phyloP scores from a whole-genome alignment of 2,113 vertebrate genomes.

The Megaceryle torquata region DNA sequence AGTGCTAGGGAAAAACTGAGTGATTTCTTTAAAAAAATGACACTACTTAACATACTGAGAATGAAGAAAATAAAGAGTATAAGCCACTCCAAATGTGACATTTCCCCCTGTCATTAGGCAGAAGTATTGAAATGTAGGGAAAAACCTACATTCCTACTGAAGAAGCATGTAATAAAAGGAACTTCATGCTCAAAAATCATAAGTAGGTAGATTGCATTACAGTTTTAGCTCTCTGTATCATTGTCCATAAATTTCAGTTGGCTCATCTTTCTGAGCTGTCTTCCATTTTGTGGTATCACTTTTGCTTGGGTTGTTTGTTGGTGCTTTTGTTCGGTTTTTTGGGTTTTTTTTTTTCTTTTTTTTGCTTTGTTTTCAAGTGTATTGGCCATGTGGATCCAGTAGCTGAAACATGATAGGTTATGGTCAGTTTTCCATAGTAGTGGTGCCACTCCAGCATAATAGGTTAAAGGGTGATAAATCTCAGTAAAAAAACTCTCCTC shows the following conservation, averaged over 20 bases:
- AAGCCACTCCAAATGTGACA: conserved; percentile 30
- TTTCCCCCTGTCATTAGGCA: background rate
- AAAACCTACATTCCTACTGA: background rate
- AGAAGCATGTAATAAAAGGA: background rate
- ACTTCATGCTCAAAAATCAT: background rate
- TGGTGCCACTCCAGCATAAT: conserved; percentile 8
- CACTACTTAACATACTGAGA: conserved; percentile 40
- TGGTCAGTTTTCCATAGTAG: conserved; percentile 22
- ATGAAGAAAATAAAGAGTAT: conserved; percentile 49
- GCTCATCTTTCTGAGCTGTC: background rate
- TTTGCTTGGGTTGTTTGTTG: background rate
- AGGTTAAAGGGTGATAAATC: conserved; percentile 9
- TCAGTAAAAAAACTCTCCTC: background rate
- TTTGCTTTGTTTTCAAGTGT: background rate
- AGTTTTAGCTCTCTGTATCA: background rate
- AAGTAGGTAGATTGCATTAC: background rate
- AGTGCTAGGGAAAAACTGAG: background rate
- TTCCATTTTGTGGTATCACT: conserved; percentile 33
- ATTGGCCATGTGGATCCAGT: conserved; percentile 30
- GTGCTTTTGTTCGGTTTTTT: background rate
- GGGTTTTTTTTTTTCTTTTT: background rate
- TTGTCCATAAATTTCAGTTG: background rate
- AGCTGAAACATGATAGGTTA: background rate
- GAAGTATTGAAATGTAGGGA: background rate
- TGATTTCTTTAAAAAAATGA: conserved; percentile 49